phyloP scores from a whole-genome alignment of 2,888 invertebrate genomes.

The Synergus gifuensis region DNA sequence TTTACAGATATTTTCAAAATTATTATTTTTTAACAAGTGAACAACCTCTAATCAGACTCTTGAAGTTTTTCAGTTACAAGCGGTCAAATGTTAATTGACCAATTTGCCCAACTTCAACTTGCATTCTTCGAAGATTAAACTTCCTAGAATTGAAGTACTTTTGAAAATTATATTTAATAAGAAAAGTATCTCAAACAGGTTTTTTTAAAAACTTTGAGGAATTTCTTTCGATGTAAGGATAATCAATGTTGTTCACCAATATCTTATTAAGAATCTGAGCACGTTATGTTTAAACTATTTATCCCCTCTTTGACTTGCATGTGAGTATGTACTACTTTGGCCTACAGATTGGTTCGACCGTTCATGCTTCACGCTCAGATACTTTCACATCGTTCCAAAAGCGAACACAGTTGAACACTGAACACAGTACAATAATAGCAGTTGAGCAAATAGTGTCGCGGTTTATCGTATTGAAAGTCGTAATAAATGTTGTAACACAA shows the following conservation, averaged over 20 bases:
- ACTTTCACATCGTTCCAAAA: constrained; percentile 38
- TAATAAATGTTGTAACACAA: constrained; percentile 34
- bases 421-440: constrained; percentile 16
- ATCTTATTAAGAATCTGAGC: constrained; percentile 9
- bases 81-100: constrained; percentile 9
- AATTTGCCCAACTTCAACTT: not conserved
- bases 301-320: constrained; percentile 3
- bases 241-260: not conserved
- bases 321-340: not conserved
- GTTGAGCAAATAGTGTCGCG: constrained; percentile 27
- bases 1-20: not conserved
- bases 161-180: constrained; percentile 3
- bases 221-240: not conserved
- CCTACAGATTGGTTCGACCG: constrained; percentile 12
- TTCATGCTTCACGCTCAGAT: constrained; percentile 25
- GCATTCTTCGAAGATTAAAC: not conserved
- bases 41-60: too few species aligned
- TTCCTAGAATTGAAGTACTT: not conserved
- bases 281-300: constrained; percentile 11
- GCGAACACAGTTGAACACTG: not conserved
- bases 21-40: too few species aligned
- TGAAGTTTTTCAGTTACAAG: not conserved
- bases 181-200: not conserved
- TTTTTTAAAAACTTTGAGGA: not conserved
- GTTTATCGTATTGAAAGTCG: not conserved